Conservation (phyloP, 2,888 invertebrate species). For the Rotaria sp. region DNA sequence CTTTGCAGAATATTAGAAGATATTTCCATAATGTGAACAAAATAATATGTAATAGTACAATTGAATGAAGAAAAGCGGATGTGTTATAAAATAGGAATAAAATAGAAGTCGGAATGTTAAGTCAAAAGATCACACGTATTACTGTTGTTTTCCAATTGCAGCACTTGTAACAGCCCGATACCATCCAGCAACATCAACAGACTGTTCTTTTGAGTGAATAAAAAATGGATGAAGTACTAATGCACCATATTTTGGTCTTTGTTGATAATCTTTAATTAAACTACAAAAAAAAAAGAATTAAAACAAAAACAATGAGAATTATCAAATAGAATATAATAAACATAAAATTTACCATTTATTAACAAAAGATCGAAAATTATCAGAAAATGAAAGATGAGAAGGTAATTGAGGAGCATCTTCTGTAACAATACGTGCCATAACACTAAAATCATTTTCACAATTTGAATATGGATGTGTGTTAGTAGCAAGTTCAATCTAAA, state of each 20-base stretch:
- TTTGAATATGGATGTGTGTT: conserved; percentile 86
- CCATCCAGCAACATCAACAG: conserved; percentile 71
- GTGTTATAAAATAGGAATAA: too few species aligned
- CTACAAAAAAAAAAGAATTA: conserved; percentile 50
- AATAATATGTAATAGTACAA: too few species aligned
- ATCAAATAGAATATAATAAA: conserved; percentile 31
- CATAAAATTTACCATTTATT: conserved; percentile 67
- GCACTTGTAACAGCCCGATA: neutral
- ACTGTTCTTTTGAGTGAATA: conserved; percentile 66
- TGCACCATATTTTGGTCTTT: conserved; percentile 85
- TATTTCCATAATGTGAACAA: too few species aligned
- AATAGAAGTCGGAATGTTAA: neutral
- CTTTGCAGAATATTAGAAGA: too few species aligned
- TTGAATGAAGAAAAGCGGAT: too few species aligned
- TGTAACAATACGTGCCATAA: conserved; percentile 79
- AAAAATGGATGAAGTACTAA: conserved; percentile 81
- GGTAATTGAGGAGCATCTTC: conserved; percentile 63
- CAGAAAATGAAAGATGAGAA: conserved; percentile 67
- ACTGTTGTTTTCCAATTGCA: neutral
- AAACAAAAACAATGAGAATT: neutral
- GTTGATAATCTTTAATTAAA: conserved; percentile 83
- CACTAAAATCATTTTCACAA: conserved; percentile 95
- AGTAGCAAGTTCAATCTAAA: conserved; percentile 78
- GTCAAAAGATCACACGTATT: too few species aligned
- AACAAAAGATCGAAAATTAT: conserved; percentile 82